phyloP scores from a whole-genome alignment of 2,797 vertebrate genomes.

The Vultur gryphus region DNA sequence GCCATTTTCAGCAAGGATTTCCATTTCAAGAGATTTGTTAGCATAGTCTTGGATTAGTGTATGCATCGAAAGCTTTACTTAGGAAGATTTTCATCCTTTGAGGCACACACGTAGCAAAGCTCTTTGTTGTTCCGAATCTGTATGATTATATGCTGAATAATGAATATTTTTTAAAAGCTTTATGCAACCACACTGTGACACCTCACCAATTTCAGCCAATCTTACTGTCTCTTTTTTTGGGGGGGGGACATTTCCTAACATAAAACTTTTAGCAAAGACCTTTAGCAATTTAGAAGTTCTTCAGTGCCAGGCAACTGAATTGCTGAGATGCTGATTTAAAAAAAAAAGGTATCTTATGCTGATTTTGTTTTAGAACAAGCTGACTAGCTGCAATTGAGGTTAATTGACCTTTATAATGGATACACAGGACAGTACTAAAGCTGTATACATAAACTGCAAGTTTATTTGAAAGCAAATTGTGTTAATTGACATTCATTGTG shows the following conservation, averaged over 20 bases:
- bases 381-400: slow-evolving; percentile 56
- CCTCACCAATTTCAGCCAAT: background rate
- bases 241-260: background rate
- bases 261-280: slow-evolving; percentile 31
- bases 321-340: background rate
- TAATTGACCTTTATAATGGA: slow-evolving; percentile 66
- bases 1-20: slow-evolving; percentile 54
- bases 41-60: slow-evolving; percentile 32
- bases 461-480: slow-evolving; percentile 71
- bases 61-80: slow-evolving; percentile 1
- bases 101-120: background rate
- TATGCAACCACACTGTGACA: slow-evolving; percentile 8
- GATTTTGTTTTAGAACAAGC: slow-evolving; percentile 57
- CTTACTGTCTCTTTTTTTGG: background rate
- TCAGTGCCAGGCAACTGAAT: background rate
- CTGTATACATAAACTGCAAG: slow-evolving; percentile 45
- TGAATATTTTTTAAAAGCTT: slow-evolving; percentile 18
- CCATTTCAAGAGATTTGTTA: slow-evolving; percentile 46
- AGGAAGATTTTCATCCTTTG: slow-evolving; percentile 45
- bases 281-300: slow-evolving; percentile 3
- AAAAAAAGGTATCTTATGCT: slow-evolving; percentile 5
- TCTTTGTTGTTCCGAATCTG: slow-evolving; percentile 8
- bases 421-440: slow-evolving; percentile 60
- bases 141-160: slow-evolving; percentile 41
- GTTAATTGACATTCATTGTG: slow-evolving; percentile 75